Evolutionary conservation across 92 coral and sea anemone species (phyloP).

Genomic region (Nematostella vectensis): DNA sequence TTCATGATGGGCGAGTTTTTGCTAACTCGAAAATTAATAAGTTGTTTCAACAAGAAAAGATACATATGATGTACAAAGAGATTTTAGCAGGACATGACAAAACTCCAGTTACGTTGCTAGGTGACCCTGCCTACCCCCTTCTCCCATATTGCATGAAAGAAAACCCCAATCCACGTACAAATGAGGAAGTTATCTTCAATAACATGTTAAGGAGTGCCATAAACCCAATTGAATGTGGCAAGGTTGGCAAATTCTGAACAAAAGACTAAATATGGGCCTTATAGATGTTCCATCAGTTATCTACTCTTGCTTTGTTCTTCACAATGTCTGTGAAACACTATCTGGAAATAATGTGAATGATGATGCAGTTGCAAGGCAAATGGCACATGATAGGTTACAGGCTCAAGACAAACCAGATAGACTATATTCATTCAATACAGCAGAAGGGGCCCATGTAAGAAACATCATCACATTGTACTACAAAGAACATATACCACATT

Average conservation of each 20-base stretch:
- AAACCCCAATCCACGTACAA: slow-evolving; percentile 23
- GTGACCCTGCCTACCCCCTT: slow-evolving; percentile 53
- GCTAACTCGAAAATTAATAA: slow-evolving; percentile 40
- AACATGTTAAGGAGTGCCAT: slow-evolving; percentile 36
- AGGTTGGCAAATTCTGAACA: slow-evolving; percentile 39
- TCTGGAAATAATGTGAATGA: slow-evolving; percentile 27
- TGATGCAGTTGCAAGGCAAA: slow-evolving; percentile 21
- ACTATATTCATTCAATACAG: slow-evolving; percentile 29
- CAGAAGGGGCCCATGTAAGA: slow-evolving; percentile 30
- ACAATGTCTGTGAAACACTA: slow-evolving; percentile 36
- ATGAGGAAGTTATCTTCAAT: slow-evolving; percentile 35
- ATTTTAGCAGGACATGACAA: slow-evolving; percentile 43
- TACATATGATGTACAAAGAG: slow-evolving; percentile 39
- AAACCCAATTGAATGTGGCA: slow-evolving; percentile 41
- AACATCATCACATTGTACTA: slow-evolving; percentile 16
- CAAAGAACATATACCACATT: slow-evolving; percentile 32
- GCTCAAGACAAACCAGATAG: slow-evolving; percentile 20
- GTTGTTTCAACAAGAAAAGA: slow-evolving; percentile 25
- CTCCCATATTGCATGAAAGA: slow-evolving; percentile 49
- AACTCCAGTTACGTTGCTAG: slow-evolving; percentile 41
- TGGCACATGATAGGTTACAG: slow-evolving; percentile 16
- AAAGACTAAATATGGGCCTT: slow-evolving; percentile 22
- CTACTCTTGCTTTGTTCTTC: slow-evolving; percentile 40
- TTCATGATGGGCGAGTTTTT: slow-evolving; percentile 49
- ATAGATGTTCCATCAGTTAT: slow-evolving; percentile 22